phyloP scores from a whole-genome alignment of 2,888 invertebrate species.

The Calameuta filiformis region DNA sequence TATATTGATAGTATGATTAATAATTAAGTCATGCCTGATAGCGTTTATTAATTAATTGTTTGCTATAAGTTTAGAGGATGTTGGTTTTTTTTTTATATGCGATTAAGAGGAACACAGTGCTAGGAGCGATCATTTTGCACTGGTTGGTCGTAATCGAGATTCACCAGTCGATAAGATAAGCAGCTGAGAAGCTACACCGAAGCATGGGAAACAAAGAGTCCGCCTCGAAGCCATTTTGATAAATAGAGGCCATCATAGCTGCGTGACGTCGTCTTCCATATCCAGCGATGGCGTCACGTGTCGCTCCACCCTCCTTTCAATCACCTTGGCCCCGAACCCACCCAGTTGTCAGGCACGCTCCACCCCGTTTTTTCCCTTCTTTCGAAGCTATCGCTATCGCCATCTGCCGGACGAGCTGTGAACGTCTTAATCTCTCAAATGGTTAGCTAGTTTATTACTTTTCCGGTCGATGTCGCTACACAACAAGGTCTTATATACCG shows the following conservation, averaged over 20 bases:
- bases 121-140: background rate
- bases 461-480: conserved; percentile 62
- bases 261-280: conserved; percentile 65
- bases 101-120: background rate
- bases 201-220: conserved; percentile 45
- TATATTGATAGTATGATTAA: background rate
- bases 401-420: conserved; percentile 55
- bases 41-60: background rate
- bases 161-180: background rate
- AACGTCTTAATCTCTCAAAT: conserved; percentile 55
- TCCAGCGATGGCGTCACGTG: conserved; percentile 65
- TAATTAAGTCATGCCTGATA: background rate
- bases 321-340: conserved; percentile 68
- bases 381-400: conserved; percentile 57
- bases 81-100: background rate
- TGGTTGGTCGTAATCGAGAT: background rate
- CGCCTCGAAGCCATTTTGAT: conserved; percentile 69
- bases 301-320: conserved; percentile 73
- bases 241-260: conserved; percentile 73
- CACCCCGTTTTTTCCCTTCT: conserved; percentile 62
- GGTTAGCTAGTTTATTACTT: conserved; percentile 51
- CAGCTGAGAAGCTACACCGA: background rate
- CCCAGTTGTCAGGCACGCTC: conserved; percentile 67
- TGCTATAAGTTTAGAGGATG: background rate
- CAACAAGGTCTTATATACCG: conserved; percentile 36